Evolutionary conservation across 2,888 invertebrate genomes (phyloP).

Genomic region (Dryomyza anilis): DNA sequence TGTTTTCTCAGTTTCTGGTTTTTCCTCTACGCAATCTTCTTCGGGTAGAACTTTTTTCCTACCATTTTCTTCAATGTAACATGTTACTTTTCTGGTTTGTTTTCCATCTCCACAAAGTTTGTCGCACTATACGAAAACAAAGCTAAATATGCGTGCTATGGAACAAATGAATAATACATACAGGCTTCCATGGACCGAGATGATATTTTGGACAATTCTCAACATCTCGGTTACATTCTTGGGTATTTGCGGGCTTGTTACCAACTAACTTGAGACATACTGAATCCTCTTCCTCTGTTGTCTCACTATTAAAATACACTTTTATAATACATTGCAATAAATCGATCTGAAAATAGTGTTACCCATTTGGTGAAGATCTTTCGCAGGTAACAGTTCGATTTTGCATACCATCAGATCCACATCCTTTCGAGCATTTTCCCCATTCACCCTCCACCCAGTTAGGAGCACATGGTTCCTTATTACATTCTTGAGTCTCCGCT

Average conservation of each 20-base stretch:
- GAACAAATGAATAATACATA: conserved; percentile 60
- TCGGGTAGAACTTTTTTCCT: conserved; percentile 72
- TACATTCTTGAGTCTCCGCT: conserved; percentile 72
- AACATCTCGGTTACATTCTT: conserved; percentile 77
- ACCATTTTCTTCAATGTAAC: conserved; percentile 71
- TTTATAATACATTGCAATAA: neutral
- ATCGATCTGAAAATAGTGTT: conserved; percentile 34
- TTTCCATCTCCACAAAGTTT: conserved; percentile 89
- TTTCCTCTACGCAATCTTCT: conserved; percentile 69
- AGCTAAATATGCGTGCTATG: neutral
- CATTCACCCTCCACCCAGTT: conserved; percentile 80
- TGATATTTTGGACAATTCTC: conserved; percentile 84
- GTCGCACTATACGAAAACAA: conserved; percentile 70
- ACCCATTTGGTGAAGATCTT: conserved; percentile 76
- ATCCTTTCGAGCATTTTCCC: conserved; percentile 81
- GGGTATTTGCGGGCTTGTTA: conserved; percentile 71
- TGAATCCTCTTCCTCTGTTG: conserved; percentile 74
- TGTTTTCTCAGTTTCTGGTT: conserved; percentile 71
- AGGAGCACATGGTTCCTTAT: conserved; percentile 76
- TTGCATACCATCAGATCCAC: conserved; percentile 77
- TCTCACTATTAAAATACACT: conserved; percentile 63
- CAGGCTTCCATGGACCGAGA: conserved; percentile 87
- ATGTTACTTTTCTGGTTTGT: conserved; percentile 79
- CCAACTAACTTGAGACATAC: conserved; percentile 73
- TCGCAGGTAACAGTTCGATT: conserved; percentile 79